These are phyloP conservation scores for Potorous gilbertii DNA, from an alignment of 2,797 vertebrate species.

Conservation along the genomic window DNA sequence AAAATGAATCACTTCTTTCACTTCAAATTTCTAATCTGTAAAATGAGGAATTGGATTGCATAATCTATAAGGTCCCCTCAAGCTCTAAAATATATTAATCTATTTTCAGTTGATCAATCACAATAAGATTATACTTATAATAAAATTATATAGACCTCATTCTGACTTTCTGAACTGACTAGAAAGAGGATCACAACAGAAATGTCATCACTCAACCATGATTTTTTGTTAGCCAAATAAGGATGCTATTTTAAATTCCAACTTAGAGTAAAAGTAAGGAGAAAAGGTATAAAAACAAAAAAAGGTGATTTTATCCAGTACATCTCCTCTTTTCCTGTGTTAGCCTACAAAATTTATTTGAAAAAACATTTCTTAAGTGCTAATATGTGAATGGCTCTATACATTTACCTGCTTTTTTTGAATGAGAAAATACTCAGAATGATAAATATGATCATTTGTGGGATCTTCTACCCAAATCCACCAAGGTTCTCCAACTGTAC, in stretches of 20 bases:
- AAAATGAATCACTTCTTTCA: not conserved
- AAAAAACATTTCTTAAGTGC: not conserved
- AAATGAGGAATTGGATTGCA: not conserved
- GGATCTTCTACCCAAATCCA: constrained; percentile 99
- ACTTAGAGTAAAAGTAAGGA: not conserved
- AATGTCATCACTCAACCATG: constrained; percentile 32
- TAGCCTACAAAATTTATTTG: constrained; percentile 17
- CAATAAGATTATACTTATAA: not conserved
- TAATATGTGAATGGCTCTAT: not conserved
- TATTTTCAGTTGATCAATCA: not conserved
- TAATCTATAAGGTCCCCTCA: not conserved
- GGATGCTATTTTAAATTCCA: constrained; percentile 17
- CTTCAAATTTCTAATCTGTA: not conserved
- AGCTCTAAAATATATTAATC: not conserved
- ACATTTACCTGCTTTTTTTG: constrained; percentile 95
- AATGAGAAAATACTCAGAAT: constrained; percentile 97
- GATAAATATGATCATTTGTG: constrained; percentile 98
- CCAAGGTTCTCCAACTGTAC: constrained; percentile 97
- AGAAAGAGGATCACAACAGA: not conserved
- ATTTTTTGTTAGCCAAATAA: constrained; percentile 46
- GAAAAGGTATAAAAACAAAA: constrained; percentile 43
- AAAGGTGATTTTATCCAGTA: constrained; percentile 14
- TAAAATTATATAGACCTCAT: not conserved
- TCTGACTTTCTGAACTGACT: constrained; percentile 6
- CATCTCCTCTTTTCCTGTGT: constrained; percentile 15